Percentiles rank a stretch among this genome's conserved stretches.
phyloP scores from a whole-genome alignment of 2,797 vertebrate genomes.

The Scarus forsteni region DNA sequence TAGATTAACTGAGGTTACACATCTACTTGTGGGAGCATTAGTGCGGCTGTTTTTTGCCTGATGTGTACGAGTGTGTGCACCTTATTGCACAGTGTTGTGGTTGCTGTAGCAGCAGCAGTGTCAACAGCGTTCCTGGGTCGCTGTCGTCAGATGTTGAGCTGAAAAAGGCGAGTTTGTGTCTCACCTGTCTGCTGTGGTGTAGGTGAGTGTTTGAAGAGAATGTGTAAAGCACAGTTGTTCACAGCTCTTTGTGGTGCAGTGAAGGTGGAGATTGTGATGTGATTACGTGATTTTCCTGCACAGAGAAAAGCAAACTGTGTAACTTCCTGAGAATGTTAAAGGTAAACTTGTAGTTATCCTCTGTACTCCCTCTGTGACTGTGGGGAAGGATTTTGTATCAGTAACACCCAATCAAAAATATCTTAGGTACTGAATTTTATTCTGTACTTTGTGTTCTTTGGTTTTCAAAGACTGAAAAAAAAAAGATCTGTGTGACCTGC shows the following conservation, averaged over 20 bases:
- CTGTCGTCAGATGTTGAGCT: slow-evolving; percentile 5
- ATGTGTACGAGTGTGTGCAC: neutral
- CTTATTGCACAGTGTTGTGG: neutral
- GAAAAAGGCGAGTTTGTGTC: neutral
- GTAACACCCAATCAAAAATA: too few species aligned
- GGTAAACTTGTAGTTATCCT: neutral
- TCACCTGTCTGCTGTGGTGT: slow-evolving; percentile 18
- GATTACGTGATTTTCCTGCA: neutral
- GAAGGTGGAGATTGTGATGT: neutral
- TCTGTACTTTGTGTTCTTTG: too few species aligned
- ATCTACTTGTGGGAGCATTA: slow-evolving; percentile 11
- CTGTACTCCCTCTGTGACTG: neutral
- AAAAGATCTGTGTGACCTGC: too few species aligned
- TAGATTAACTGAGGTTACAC: slow-evolving; percentile 30
- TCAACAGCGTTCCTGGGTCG: neutral
- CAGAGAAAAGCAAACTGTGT: neutral
- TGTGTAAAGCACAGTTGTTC: neutral
- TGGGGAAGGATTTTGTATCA: too few species aligned
- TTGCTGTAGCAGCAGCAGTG: slow-evolving; percentile 27
- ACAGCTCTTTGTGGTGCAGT: neutral
- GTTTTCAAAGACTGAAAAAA: too few species aligned
- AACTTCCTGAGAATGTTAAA: neutral
- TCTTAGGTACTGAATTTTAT: too few species aligned
- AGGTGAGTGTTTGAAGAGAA: slow-evolving; percentile 38
- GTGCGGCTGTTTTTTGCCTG: slow-evolving; percentile 5